A percentile compares a stretch with the other conserved stretches of the same genome.
These are phyloP conservation scores for Larimichthys polyactis DNA, from an alignment of 2,113 vertebrate genomes.

Conservation along the genomic window DNA sequence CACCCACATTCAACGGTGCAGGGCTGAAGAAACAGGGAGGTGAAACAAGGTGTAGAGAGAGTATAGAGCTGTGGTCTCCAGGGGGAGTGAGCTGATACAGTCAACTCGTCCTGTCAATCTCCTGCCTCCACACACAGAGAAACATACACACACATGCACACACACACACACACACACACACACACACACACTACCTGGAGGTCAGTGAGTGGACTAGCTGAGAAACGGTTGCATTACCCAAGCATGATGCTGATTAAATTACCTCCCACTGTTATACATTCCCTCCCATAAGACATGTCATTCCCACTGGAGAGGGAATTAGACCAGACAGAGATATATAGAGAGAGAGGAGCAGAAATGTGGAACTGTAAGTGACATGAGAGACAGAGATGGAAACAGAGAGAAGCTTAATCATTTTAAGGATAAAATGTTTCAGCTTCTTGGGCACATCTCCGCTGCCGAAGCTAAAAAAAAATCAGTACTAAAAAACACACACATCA, in stretches of 20 bases:
- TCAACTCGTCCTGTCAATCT: constrained; percentile 52
- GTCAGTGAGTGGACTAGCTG: constrained; percentile 53
- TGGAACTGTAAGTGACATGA: constrained; percentile 42
- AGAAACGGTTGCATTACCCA: constrained; percentile 42
- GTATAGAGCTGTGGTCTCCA: constrained; percentile 30
- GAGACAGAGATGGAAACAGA: constrained; percentile 21
- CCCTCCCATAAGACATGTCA: constrained; percentile 55
- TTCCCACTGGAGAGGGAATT: constrained; percentile 49
- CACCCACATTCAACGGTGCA: not conserved
- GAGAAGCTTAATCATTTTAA: constrained; percentile 43
- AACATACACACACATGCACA: constrained; percentile 18
- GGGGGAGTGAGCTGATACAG: constrained; percentile 43
- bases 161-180: constrained; percentile 8
- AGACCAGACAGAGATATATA: constrained; percentile 19
- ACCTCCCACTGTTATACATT: constrained; percentile 39
- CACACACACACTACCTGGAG: constrained; percentile 13
- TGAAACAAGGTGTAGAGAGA: constrained; percentile 6
- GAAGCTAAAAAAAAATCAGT: not conserved
- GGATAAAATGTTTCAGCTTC: constrained; percentile 31
- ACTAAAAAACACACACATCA: not conserved
- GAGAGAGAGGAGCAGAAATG: not conserved
- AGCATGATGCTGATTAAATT: constrained; percentile 66
- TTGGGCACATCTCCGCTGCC: constrained; percentile 17
- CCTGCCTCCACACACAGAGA: not conserved
- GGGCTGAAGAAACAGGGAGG: not conserved